phyloP scores from a whole-genome alignment of 2,797 vertebrate species.

The Pachyuromys duprasi region DNA sequence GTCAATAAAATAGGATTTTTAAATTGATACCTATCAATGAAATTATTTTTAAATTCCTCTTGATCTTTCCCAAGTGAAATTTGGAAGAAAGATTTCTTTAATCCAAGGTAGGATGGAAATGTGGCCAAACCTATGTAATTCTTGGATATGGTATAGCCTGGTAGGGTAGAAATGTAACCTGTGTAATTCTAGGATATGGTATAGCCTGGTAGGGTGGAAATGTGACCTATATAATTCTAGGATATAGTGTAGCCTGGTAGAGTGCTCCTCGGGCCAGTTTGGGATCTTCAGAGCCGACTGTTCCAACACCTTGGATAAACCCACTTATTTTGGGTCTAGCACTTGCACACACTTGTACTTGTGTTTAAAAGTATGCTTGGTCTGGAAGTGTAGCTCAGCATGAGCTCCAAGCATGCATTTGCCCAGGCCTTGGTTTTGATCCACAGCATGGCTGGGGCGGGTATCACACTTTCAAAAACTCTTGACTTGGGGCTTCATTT shows the following conservation, averaged over 20 bases:
- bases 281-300: background rate
- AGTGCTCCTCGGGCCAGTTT: background rate
- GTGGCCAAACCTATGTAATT: conserved; percentile 13
- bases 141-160: background rate
- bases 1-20: conserved; percentile 58
- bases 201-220: background rate
- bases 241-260: background rate
- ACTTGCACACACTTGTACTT: background rate
- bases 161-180: background rate
- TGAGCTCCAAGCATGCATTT: background rate
- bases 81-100: conserved; percentile 42
- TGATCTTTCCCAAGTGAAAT: conserved; percentile 31
- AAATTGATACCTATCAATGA: background rate
- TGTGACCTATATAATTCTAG: background rate
- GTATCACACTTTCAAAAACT: background rate
- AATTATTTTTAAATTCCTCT: conserved; percentile 45
- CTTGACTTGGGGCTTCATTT: background rate
- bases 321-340: background rate
- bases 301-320: background rate
- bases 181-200: conserved; percentile 4
- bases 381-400: background rate
- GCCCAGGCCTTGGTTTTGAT: background rate
- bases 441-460: background rate
- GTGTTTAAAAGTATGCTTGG: background rate
- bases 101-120: background rate